Evolutionary conservation across 2,113 vertebrate genomes (phyloP).

Genomic region (Chionomys nivalis): DNA sequence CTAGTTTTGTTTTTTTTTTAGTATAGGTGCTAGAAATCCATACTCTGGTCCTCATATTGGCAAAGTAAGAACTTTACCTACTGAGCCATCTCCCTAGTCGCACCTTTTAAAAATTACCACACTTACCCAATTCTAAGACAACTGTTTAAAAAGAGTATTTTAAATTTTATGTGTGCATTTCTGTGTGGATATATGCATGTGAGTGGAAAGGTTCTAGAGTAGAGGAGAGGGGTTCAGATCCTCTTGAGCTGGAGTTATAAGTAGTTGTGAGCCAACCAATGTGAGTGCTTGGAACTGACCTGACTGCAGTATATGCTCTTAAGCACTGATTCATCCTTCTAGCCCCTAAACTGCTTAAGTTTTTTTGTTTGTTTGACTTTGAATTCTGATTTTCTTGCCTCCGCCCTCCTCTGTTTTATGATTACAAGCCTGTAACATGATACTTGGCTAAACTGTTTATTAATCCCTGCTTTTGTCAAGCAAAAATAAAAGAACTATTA

Average conservation of each 20-base stretch:
- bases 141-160: background rate
- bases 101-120: background rate
- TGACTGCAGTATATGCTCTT: background rate
- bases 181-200: background rate
- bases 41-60: background rate
- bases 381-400: background rate
- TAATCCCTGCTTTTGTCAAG: background rate
- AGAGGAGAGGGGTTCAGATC: background rate
- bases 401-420: background rate
- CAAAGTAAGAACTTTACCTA: background rate
- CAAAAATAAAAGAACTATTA: conserved; percentile 27
- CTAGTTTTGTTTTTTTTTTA: background rate
- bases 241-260: background rate
- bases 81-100: background rate
- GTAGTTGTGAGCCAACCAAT: background rate
- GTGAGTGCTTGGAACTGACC: background rate
- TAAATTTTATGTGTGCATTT: background rate
- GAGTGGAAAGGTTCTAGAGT: background rate
- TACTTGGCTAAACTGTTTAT: background rate
- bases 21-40: background rate
- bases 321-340: background rate
- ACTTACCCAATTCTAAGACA: background rate
- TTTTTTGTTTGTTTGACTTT: background rate
- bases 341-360: background rate
- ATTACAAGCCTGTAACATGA: background rate